These are phyloP conservation scores for Limnodromus scolopaceus DNA, from an alignment of 2,797 vertebrate genomes.

Conservation along the genomic window DNA sequence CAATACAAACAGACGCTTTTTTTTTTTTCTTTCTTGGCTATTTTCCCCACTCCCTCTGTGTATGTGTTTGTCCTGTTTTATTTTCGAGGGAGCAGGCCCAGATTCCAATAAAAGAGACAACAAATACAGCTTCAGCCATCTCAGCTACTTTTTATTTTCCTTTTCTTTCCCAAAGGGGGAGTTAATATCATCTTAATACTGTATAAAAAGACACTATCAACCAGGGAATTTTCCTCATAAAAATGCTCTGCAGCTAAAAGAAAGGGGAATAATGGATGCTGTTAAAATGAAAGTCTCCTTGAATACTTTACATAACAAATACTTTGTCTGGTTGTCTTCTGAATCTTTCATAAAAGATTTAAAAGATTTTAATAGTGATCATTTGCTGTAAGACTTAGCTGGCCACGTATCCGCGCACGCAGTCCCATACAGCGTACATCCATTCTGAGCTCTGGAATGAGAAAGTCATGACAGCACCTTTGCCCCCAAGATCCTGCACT, in stretches of 20 bases:
- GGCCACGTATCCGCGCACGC: fast-evolving
- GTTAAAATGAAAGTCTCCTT: slow-evolving; percentile 50
- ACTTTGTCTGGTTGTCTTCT: slow-evolving; percentile 14
- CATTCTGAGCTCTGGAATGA: not conserved
- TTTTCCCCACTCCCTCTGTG: not conserved
- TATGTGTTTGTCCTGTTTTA: not conserved
- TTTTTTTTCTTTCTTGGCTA: not conserved
- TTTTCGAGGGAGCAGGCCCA: not conserved
- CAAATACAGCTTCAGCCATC: not conserved
- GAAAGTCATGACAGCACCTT: not conserved
- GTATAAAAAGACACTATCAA: slow-evolving; percentile 34
- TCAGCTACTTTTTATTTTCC: slow-evolving; percentile 48
- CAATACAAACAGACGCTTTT: not conserved
- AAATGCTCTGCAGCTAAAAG: slow-evolving; percentile 22
- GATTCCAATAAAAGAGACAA: slow-evolving; percentile 12
- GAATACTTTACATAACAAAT: slow-evolving; percentile 37
- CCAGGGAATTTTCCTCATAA: slow-evolving; percentile 45
- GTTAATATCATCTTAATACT: slow-evolving; percentile 52
- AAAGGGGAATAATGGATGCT: slow-evolving; percentile 20
- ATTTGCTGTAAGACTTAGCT: not conserved
- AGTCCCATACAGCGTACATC: fast-evolving
- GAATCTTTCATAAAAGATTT: not conserved
- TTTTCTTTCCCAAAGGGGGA: slow-evolving; percentile 22
- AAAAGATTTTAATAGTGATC: not conserved
- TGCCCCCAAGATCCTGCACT: not conserved